Conservation (phyloP, 2,797 vertebrate genomes). For the Acridotheres tristis region DNA sequence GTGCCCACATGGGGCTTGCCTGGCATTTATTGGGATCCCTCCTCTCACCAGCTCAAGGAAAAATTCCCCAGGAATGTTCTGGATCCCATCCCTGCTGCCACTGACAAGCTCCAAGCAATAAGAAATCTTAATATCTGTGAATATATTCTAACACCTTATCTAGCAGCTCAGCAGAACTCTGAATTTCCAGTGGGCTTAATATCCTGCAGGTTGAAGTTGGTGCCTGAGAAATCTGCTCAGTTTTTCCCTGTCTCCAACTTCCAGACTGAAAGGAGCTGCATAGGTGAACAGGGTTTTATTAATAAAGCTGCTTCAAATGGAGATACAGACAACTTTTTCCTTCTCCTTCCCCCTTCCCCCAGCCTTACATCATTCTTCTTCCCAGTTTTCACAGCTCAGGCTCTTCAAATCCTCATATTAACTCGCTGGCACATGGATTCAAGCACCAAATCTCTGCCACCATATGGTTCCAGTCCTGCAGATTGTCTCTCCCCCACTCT, state of each 20-base stretch:
- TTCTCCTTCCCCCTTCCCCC: not conserved
- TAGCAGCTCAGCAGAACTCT: not conserved
- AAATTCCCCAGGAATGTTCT: not conserved
- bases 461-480: conserved; percentile 57
- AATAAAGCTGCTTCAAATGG: not conserved
- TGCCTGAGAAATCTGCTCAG: not conserved
- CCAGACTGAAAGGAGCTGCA: not conserved
- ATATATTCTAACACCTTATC: conserved; percentile 16
- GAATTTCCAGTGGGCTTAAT: not conserved
- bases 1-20: not conserved
- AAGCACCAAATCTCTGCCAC: not conserved
- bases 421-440: not conserved
- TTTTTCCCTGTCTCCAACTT: not conserved
- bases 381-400: conserved; percentile 13
- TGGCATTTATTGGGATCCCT: not conserved
- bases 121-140: conserved; percentile 2
- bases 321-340: not conserved
- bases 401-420: not conserved
- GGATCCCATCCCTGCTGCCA: not conserved
- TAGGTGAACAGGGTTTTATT: conserved; percentile 1
- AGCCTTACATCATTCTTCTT: not conserved
- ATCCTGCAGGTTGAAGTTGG: not conserved
- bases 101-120: not conserved
- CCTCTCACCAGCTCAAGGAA: not conserved
- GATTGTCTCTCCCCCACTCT: conserved; percentile 23